phyloP scores from a whole-genome alignment of 2,113 vertebrate genomes.

The Odontesthes bonariensis region DNA sequence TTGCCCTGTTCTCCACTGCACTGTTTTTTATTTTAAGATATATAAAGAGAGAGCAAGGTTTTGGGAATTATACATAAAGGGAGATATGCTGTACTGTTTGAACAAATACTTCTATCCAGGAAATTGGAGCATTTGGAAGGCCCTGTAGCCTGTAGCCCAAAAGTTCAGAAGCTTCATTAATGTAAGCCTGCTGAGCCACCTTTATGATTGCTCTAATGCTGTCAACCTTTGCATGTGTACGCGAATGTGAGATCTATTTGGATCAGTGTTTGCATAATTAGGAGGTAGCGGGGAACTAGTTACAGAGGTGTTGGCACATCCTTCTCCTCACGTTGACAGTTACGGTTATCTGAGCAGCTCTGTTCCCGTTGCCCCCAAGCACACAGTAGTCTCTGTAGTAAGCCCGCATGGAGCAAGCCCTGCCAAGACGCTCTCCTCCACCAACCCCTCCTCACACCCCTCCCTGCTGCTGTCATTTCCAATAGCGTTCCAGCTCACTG shows the following conservation, averaged over 20 bases:
- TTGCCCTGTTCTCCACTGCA: no score
- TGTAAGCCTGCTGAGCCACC: neutral
- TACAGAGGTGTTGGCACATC: neutral
- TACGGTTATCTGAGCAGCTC: constrained; percentile 27
- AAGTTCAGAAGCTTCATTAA: neutral
- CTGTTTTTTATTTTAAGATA: no score
- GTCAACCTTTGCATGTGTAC: neutral
- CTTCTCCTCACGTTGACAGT: neutral
- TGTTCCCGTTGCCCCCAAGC: constrained; percentile 9
- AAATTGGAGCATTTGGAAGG: no score
- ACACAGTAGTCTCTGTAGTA: constrained; percentile 34
- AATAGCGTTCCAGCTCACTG: constrained; percentile 42
- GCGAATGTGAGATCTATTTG: neutral
- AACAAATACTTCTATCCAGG: no score
- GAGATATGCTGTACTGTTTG: no score
- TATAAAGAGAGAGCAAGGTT: no score
- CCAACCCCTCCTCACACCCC: neutral
- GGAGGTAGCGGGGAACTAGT: constrained; percentile 1
- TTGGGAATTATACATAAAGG: no score
- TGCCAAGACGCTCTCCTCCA: constrained; percentile 7
- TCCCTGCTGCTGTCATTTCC: constrained; percentile 43
- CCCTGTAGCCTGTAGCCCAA: no score
- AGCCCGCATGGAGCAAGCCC: constrained; percentile 35
- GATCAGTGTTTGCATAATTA: constrained; percentile 34
- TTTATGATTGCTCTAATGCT: neutral